These are phyloP conservation scores for Phenganax stokvisi DNA, from an alignment of 92 coral and sea anemone genomes.

Conservation along the genomic window DNA sequence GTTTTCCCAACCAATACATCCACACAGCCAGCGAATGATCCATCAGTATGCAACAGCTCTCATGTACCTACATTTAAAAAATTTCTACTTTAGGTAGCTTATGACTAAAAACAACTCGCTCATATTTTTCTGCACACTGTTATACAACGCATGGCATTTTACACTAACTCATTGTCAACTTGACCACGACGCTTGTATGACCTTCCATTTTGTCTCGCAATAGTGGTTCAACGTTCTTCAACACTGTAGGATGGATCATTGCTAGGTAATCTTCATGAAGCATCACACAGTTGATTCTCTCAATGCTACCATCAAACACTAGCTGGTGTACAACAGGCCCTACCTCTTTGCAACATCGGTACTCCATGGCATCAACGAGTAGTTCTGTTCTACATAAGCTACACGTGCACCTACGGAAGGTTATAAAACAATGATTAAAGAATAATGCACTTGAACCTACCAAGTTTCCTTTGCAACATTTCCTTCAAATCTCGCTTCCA, in stretches of 20 bases:
- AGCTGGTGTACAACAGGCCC: slow-evolving; percentile 1
- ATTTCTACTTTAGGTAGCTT: not conserved
- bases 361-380: not conserved
- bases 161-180: not conserved
- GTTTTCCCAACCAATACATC: slow-evolving; percentile 9
- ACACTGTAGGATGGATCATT: slow-evolving; percentile 6
- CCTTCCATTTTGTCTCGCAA: not conserved
- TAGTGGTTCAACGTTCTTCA: not conserved
- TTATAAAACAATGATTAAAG: not conserved
- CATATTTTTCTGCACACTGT: not conserved
- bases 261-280: not conserved
- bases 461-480: not conserved
- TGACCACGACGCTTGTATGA: slow-evolving; percentile 2
- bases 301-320: slow-evolving; percentile 18
- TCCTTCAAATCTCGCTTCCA: slow-evolving; percentile 26
- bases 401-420: not conserved
- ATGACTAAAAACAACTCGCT: not conserved
- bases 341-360: slow-evolving; percentile 16
- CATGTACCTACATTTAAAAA: not conserved
- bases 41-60: slow-evolving; percentile 16
- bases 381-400: not conserved
- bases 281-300: not conserved
- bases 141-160: not conserved
- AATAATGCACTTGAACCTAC: not conserved
- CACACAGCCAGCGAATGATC: slow-evolving; percentile 16